A percentile compares a stretch with the other conserved stretches of the same genome.
Conservation (phyloP, 2,113 vertebrate species). For the Mola mola region DNA sequence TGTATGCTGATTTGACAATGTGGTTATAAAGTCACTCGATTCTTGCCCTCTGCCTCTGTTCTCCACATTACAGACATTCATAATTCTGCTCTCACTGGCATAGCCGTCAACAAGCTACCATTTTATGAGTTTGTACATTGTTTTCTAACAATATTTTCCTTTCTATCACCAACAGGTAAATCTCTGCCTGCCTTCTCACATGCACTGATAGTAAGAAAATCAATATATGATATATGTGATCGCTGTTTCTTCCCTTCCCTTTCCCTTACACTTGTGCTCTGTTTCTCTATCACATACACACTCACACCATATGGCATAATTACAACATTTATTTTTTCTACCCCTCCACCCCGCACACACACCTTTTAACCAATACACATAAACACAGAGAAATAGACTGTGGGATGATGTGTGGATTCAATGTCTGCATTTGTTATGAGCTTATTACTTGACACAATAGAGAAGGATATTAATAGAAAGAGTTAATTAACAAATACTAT, state of each 20-base stretch:
- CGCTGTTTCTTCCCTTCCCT: constrained; percentile 35
- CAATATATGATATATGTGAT: constrained; percentile 72
- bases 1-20: constrained; percentile 37
- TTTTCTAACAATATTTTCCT: constrained; percentile 65
- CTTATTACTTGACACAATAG: no score
- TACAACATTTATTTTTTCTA: no score
- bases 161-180: constrained; percentile 62
- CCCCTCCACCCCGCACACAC: no score
- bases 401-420: no score
- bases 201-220: constrained; percentile 72
- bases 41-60: constrained; percentile 46
- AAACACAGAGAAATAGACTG: no score
- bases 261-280: constrained; percentile 3
- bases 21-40: constrained; percentile 44
- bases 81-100: constrained; percentile 68
- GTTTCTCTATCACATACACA: constrained; percentile 5
- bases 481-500: no score
- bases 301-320: constrained; percentile 11
- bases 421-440: no score
- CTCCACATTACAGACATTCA: constrained; percentile 62
- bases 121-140: constrained; percentile 36
- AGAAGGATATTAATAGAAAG: no score
- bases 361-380: no score
- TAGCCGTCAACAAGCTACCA: constrained; percentile 44
- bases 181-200: constrained; percentile 62